Evolutionary conservation across 30 jellyfish, hydroid and myxozoan genomes (phyloP).

Genomic region (Aurelia sp.): DNA sequence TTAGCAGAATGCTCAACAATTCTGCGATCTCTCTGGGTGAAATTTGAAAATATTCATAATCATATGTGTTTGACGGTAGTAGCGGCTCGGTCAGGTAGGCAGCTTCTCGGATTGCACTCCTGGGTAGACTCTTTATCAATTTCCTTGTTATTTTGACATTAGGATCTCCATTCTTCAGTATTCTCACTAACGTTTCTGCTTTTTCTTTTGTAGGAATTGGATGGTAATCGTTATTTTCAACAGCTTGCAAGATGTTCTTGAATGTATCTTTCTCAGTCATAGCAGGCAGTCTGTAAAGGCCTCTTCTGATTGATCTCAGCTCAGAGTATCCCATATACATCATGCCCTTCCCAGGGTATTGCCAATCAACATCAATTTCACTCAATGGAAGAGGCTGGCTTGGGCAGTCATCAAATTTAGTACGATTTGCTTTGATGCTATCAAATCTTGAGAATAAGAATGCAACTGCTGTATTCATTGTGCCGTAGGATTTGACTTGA

Average conservation of each 20-base stretch:
- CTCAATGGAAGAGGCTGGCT: slow-evolving; percentile 45
- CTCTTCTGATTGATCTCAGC: slow-evolving; percentile 12
- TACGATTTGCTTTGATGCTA: neutral
- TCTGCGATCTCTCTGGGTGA: slow-evolving; percentile 48
- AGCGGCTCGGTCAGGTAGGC: slow-evolving; percentile 58
- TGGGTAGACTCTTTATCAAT: slow-evolving; percentile 29
- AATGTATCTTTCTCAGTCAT: neutral
- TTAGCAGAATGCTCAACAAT: slow-evolving; percentile 21
- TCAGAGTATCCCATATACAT: slow-evolving; percentile 87
- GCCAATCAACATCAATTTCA: slow-evolving; percentile 82
- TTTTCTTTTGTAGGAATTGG: slow-evolving; percentile 36
- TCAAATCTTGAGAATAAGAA: slow-evolving; percentile 73
- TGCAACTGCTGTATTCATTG: slow-evolving; percentile 82
- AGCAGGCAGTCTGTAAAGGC: neutral
- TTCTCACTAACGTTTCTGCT: slow-evolving; percentile 20
- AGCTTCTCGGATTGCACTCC: slow-evolving; percentile 52
- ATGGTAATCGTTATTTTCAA: neutral
- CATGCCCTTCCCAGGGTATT: slow-evolving; percentile 74
- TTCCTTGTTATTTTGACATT: slow-evolving; percentile 15
- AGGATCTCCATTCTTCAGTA: slow-evolving; percentile 29
- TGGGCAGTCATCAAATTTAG: slow-evolving; percentile 44
- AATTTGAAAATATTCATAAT: slow-evolving; percentile 58
- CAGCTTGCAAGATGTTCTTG: neutral
- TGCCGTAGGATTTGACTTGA: slow-evolving; percentile 84
- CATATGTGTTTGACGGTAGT: slow-evolving; percentile 62